Percentiles rank a stretch among this genome's conserved stretches.
Evolutionary conservation across 2,888 invertebrate genomes (phyloP).

Genomic region (Drosophila heteroneura): DNA sequence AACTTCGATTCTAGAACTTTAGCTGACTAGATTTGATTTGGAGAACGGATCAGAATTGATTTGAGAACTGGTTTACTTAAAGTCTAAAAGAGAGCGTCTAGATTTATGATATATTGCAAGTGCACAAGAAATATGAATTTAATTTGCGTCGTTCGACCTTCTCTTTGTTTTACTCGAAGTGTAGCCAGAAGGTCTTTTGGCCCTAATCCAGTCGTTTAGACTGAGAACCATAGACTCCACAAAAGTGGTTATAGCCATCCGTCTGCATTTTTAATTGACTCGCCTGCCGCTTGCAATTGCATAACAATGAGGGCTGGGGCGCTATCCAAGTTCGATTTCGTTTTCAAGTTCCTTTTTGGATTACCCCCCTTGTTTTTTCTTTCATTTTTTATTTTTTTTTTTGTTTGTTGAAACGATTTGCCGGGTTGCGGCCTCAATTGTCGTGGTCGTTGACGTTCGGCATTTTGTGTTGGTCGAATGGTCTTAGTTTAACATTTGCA

Average conservation of each 20-base stretch:
- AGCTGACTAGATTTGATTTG: not conserved
- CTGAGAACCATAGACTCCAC: conserved; percentile 12
- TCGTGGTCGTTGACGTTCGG: conserved; percentile 62
- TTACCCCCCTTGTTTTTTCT: not conserved
- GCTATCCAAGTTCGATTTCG: conserved; percentile 50
- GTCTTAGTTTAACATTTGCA: conserved; percentile 40
- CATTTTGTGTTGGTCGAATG: conserved; percentile 36
- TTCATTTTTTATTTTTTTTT: not conserved
- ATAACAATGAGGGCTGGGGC: conserved; percentile 69
- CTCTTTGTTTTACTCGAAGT: not conserved
- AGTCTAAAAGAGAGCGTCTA: not conserved
- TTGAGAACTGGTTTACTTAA: not conserved
- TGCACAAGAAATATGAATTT: not conserved
- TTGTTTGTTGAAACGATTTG: conserved; percentile 12
- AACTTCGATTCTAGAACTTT: not conserved
- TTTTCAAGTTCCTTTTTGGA: conserved; percentile 19
- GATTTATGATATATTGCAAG: not conserved
- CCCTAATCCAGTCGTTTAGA: conserved; percentile 59
- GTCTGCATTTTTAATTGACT: conserved; percentile 72
- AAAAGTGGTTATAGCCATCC: not conserved
- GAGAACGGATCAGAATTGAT: not conserved
- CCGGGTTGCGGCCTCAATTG: conserved; percentile 77
- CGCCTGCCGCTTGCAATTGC: conserved; percentile 68
- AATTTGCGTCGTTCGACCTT: not conserved
- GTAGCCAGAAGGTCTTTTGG: conserved; percentile 54